Evolutionary conservation across 2,113 vertebrate genomes (phyloP), one percentile per base, ranked within the genome.

Genomic region (Psettodes erumei): DNA sequence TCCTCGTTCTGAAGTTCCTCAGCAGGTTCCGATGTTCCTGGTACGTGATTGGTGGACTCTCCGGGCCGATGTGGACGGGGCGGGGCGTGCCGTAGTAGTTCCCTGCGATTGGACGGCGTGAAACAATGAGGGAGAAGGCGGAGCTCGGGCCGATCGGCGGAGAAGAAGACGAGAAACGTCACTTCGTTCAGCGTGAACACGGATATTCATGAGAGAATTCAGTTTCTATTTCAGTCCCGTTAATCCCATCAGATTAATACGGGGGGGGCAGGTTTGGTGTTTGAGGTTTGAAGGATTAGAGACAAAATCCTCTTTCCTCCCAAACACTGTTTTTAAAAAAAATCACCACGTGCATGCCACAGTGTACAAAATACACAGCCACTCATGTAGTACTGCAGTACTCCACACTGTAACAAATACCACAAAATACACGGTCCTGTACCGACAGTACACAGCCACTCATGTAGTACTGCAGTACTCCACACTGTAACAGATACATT

Each of bases 11-110:
- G 88, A 94, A 95, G 85, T 94, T 95, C 75, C 93, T 81, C 75
- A 95, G 89, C 69, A 95, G 90, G 89, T 94, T 95, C 7, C 94
- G 90, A 25, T 95, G 94, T 55, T 95, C 94, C 87, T 94, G 93
- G 71, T 93, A 95, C 0, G 93, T 94, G 78, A 95, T 94, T 32
- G 94, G 94, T 37, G 94, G 94, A 70, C 92, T 94, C 62, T 95
- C 94, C 0, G 90, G 94, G 1, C 94, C 89, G 19, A 95, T 94
- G 83, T 95, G 94, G 32, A 95, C 92, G 0, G 94, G 94, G 4
- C 94, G 90, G 18, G 94, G 94, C 3, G 94, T 95, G 15, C 94
- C 94, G 5, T 95, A 95, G 72, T 95, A 95, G 86, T 95, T 95
- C 19, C 94, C 94, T 95, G 48, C 51, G 75, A 81, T 85, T 37